Evolutionary conservation across 2,888 invertebrate species (phyloP).

Genomic region (Leucophenga montana): DNA sequence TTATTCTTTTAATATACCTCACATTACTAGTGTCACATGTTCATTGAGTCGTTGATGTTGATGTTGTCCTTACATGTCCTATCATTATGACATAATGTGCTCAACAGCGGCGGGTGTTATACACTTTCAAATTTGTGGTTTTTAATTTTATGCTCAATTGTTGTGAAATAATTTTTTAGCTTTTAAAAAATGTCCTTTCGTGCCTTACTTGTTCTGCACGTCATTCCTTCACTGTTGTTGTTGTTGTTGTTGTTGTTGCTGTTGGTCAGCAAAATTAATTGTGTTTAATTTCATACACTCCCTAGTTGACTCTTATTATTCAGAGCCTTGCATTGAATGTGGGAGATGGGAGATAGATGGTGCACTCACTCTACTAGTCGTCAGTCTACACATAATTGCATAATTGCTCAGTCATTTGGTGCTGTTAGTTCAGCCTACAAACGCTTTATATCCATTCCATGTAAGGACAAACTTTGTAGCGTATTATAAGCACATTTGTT

Average conservation of each 20-base stretch:
- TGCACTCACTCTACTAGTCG: not conserved
- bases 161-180: too few species aligned
- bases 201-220: not conserved
- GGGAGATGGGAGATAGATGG: too few species aligned
- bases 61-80: constrained; percentile 6
- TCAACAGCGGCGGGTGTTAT: constrained; percentile 10
- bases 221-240: not conserved
- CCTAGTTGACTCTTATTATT: constrained; percentile 3
- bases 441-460: constrained; percentile 7
- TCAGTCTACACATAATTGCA: constrained; percentile 56
- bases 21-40: constrained; percentile 1
- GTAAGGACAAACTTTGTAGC: not conserved
- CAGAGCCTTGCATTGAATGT: not conserved
- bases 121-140: constrained; percentile 27
- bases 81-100: not conserved
- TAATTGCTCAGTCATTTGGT: constrained; percentile 63
- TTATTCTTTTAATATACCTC: constrained; percentile 18
- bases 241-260: not conserved
- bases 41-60: constrained; percentile 14
- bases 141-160: constrained; percentile 30
- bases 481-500: constrained; percentile 57
- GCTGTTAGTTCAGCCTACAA: constrained; percentile 48
- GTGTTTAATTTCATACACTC: constrained; percentile 52
- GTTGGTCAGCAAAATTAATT: constrained; percentile 56
- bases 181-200: not conserved